phyloP scores from a whole-genome alignment of 2,113 vertebrate species.

The Pan troglodytes region DNA sequence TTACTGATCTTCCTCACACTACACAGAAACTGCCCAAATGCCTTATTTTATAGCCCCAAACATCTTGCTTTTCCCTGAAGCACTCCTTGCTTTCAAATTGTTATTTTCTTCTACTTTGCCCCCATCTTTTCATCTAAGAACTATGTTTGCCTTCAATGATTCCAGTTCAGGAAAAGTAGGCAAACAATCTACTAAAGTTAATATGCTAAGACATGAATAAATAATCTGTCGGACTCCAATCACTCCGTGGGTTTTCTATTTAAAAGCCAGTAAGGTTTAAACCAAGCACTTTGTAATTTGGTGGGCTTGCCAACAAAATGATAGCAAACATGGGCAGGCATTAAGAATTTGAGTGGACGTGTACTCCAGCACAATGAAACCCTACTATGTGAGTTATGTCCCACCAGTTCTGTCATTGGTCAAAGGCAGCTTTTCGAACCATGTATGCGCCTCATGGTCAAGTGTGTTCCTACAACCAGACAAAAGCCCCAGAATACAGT shows the following conservation, averaged over 20 bases:
- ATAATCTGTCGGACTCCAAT: background rate
- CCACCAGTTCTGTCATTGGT: background rate
- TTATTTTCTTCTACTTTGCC: background rate
- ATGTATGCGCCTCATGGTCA: background rate
- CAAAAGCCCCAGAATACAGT: background rate
- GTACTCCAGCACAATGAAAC: background rate
- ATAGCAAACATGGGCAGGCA: background rate
- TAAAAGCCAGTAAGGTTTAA: background rate
- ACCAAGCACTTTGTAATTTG: background rate
- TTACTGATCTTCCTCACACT: background rate
- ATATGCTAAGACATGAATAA: background rate
- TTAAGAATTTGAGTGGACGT: background rate
- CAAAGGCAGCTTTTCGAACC: background rate
- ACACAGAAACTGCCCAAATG: background rate
- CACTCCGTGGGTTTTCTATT: background rate
- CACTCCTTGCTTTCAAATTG: background rate
- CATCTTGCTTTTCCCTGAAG: background rate
- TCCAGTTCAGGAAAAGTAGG: background rate
- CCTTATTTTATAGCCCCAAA: background rate
- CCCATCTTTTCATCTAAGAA: background rate
- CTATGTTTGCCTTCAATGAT: background rate
- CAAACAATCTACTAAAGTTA: background rate
- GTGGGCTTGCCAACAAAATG: background rate
- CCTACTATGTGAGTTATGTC: fast-evolving
- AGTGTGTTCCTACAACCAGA: background rate